phyloP scores from a whole-genome alignment of 2,888 invertebrate genomes.

The Diarsia mendica region DNA sequence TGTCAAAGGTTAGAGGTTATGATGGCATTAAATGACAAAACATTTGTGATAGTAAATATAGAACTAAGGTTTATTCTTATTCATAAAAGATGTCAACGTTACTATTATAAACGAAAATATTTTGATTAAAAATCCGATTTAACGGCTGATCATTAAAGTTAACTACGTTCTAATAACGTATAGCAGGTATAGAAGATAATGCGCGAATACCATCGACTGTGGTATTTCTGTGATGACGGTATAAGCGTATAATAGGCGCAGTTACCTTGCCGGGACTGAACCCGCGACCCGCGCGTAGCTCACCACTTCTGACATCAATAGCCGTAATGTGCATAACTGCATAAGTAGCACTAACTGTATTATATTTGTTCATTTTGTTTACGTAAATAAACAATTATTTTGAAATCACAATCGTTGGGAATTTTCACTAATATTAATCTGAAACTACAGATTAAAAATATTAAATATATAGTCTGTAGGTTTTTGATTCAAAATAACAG shows the following conservation, averaged over 20 bases:
- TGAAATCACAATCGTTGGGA: neutral
- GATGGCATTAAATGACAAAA: neutral
- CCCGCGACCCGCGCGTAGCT: slow-evolving; percentile 35
- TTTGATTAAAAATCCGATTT: slow-evolving; percentile 10
- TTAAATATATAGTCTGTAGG: too few relatives aligned
- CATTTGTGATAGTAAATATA: neutral
- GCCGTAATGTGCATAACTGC: slow-evolving; percentile 13
- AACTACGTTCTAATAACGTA: neutral
- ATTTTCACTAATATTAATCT: too few relatives aligned
- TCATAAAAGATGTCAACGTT: slow-evolving; percentile 28
- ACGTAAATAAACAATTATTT: neutral
- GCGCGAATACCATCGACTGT: slow-evolving; percentile 2
- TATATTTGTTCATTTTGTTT: neutral
- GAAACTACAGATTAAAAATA: too few relatives aligned
- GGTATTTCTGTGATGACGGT: slow-evolving; percentile 4
- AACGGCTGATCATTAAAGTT: slow-evolving; percentile 21
- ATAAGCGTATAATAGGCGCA: slow-evolving; percentile 4
- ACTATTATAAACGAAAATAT: slow-evolving; percentile 20
- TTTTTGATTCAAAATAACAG: neutral
- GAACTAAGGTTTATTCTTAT: slow-evolving; percentile 8
- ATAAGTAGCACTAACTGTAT: neutral
- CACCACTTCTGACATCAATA: slow-evolving; percentile 12
- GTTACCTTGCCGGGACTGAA: slow-evolving; percentile 33
- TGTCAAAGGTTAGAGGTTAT: neutral
- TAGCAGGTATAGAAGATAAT: neutral